Evolutionary conservation across 2,888 invertebrate species (phyloP).

Genomic region (Sarcophaga carnaria): DNA sequence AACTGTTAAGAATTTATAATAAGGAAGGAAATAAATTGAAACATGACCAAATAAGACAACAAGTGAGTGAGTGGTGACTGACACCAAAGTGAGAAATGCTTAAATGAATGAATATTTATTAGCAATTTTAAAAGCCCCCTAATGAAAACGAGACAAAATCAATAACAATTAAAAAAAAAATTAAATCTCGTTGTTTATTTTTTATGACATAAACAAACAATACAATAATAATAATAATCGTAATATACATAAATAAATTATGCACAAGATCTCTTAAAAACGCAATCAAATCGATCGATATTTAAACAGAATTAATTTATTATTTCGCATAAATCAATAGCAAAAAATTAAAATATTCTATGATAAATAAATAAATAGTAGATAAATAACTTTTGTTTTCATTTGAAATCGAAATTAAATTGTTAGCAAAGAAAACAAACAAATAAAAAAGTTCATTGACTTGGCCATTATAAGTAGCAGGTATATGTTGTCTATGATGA

Average conservation of each 20-base stretch:
- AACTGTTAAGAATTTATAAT: constrained; percentile 40
- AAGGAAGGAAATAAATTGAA: constrained; percentile 57
- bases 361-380: constrained; percentile 3
- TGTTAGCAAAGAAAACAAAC: background rate
- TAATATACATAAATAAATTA: constrained; percentile 32
- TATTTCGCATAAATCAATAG: constrained; percentile 6
- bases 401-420: constrained; percentile 36
- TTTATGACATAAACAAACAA: background rate
- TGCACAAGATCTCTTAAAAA: constrained; percentile 36
- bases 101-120: constrained; percentile 49
- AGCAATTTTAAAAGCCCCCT: background rate
- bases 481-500: background rate
- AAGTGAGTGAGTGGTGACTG: constrained; percentile 5
- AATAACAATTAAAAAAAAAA: constrained; percentile 9
- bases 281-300: constrained; percentile 36
- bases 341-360: background rate
- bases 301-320: constrained; percentile 16
- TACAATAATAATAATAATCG: background rate
- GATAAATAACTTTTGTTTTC: constrained; percentile 57
- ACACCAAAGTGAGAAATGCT: constrained; percentile 35
- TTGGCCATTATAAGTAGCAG: background rate
- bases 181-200: constrained; percentile 38
- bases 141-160: background rate
- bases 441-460: constrained; percentile 55
- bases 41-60: background rate